Evolutionary conservation across 64 coral and sea anemone genomes (phyloP).

Genomic region (Montipora capricornis): DNA sequence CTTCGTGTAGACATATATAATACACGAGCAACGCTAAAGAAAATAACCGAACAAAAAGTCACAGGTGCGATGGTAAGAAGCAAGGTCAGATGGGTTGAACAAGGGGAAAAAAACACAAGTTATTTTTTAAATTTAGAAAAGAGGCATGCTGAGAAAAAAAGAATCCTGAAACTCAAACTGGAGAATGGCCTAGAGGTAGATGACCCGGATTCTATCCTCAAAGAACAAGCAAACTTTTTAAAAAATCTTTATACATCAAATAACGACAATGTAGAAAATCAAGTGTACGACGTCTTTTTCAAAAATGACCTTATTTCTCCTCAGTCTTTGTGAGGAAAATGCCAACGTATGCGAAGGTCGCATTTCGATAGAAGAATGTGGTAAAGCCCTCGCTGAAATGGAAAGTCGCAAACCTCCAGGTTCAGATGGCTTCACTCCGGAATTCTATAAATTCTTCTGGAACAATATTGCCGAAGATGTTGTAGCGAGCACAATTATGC

Average conservation of each 20-base stretch:
- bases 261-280: not conserved
- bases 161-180: constrained; percentile 4
- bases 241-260: not conserved
- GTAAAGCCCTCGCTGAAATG: not conserved
- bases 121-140: constrained; percentile 41
- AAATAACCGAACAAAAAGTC: not conserved
- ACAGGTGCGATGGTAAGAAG: constrained; percentile 5
- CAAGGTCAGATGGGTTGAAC: constrained; percentile 9
- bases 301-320: not conserved
- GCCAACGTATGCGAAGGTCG: not conserved
- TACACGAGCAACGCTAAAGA: not conserved
- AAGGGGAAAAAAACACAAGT: constrained; percentile 22
- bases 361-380: not conserved
- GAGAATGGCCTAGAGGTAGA: not conserved
- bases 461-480: not conserved
- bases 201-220: constrained; percentile 9
- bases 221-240: constrained; percentile 12
- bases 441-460: constrained; percentile 39
- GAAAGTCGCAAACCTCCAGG: constrained; percentile 6
- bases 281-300: not conserved
- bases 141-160: not conserved
- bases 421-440: constrained; percentile 5
- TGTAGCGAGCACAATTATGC: not conserved
- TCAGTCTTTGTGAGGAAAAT: not conserved
- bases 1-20: not conserved